phyloP scores from a whole-genome alignment of 2,888 invertebrate genomes.

The Drosophila paranaensis region DNA sequence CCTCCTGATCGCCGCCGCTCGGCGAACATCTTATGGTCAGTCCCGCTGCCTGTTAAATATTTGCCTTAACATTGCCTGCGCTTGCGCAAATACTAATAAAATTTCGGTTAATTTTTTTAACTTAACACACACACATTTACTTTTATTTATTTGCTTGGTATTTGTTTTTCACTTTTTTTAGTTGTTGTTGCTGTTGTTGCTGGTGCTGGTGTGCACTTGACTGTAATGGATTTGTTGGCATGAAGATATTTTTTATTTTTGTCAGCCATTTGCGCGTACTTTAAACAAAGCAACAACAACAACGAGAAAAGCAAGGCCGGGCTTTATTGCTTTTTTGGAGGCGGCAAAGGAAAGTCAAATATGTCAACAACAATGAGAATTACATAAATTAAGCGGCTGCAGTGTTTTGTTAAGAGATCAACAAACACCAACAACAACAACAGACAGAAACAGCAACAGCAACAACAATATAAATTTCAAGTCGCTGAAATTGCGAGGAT shows the following conservation, averaged over 20 bases:
- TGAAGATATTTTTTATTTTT: constrained; percentile 77
- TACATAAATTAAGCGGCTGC: constrained; percentile 82
- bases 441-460: neutral
- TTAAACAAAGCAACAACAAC: constrained; percentile 45
- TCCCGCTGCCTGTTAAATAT: constrained; percentile 71
- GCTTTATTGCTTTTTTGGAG: constrained; percentile 42
- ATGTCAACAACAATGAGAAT: constrained; percentile 67
- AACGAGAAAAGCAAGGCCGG: constrained; percentile 26
- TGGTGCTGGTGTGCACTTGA: constrained; percentile 73
- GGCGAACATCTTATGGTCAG: constrained; percentile 70
- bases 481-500: constrained; percentile 49
- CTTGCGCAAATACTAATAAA: constrained; percentile 84
- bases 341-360: constrained; percentile 70
- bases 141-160: constrained; percentile 77
- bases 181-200: constrained; percentile 22
- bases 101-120: constrained; percentile 83
- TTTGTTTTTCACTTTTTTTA: constrained; percentile 24
- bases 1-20: constrained; percentile 30
- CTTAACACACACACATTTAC: constrained; percentile 73
- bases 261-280: constrained; percentile 56
- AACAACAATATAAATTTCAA: constrained; percentile 49
- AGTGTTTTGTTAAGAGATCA: constrained; percentile 56
- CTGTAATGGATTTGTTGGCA: constrained; percentile 81
- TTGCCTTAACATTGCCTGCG: constrained; percentile 80
- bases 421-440: constrained; percentile 19